These are phyloP conservation scores for Mormyrus lacerda DNA, from an alignment of 2,113 vertebrate genomes.

Conservation along the genomic window DNA sequence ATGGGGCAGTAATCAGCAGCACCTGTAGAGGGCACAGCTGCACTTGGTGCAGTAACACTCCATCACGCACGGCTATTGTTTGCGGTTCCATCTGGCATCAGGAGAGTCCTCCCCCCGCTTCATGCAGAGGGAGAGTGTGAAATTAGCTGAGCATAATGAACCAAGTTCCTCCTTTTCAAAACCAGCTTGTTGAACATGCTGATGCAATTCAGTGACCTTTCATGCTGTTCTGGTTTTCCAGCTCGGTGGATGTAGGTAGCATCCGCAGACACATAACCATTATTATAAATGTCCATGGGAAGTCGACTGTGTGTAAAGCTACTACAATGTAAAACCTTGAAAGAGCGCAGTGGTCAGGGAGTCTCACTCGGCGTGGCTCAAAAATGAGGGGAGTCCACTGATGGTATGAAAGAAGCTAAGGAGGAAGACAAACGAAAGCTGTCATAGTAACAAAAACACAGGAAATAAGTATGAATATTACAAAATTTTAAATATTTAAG, in stretches of 20 bases:
- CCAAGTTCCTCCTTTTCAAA: conserved; percentile 4
- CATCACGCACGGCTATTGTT: background rate
- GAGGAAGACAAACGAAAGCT: background rate
- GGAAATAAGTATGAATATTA: background rate
- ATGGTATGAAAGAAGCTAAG: background rate
- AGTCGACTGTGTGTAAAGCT: background rate
- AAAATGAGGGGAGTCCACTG: background rate
- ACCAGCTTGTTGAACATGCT: background rate
- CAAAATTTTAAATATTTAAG: background rate
- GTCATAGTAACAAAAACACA: background rate
- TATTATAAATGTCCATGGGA: background rate
- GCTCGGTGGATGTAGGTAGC: background rate
- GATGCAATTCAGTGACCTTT: background rate
- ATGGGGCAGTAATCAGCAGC: background rate
- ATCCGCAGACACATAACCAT: background rate
- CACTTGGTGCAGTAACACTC: background rate
- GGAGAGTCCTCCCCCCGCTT: background rate
- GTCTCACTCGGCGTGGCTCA: background rate
- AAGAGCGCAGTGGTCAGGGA: background rate
- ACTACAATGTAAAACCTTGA: background rate
- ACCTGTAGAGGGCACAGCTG: background rate
- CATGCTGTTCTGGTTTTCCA: background rate
- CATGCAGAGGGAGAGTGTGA: background rate
- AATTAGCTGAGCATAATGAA: background rate
- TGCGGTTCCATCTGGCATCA: background rate